phyloP scores from a whole-genome alignment of 35 echinoderm and acorn worm species.

The Nesometra sesokonis region DNA sequence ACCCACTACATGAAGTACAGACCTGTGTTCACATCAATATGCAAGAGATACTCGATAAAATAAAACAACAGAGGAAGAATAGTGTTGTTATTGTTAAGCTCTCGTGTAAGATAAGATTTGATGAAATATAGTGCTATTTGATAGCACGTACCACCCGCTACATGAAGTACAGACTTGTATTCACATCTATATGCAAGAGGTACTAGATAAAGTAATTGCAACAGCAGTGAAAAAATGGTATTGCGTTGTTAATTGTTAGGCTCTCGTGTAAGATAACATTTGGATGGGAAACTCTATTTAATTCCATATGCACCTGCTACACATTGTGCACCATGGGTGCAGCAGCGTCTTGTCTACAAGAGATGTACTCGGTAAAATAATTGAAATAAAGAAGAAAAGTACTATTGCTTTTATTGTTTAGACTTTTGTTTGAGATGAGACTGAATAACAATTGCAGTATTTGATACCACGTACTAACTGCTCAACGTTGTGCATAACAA shows the following conservation, averaged over 20 bases:
- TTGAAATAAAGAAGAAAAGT: too few relatives aligned
- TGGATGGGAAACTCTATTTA: too few relatives aligned
- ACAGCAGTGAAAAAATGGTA: conserved; percentile 4
- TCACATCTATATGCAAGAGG: conserved; percentile 31
- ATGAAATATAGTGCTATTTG: too few relatives aligned
- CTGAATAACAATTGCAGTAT: too few relatives aligned
- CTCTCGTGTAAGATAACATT: background rate
- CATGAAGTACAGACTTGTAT: conserved; percentile 44
- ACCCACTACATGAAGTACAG: conserved; percentile 45
- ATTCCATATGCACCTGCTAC: conserved; percentile 71
- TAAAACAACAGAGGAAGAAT: conserved; percentile 27
- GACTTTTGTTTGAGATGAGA: too few relatives aligned
- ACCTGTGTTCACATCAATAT: conserved; percentile 41
- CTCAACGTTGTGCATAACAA: too few relatives aligned
- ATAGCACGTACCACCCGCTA: conserved; percentile 67
- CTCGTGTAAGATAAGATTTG: background rate
- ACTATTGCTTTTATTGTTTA: too few relatives aligned
- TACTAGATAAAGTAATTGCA: conserved; percentile 42
- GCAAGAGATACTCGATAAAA: conserved; percentile 32
- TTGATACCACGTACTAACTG: too few relatives aligned
- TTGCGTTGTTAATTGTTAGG: too few relatives aligned
- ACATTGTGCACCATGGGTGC: conserved; percentile 68
- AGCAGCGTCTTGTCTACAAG: too few relatives aligned
- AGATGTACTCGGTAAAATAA: too few relatives aligned
- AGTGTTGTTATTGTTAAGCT: background rate